Conservation (phyloP, 1,140 invertebrate genomes). For the Protaetia brevitarsis region DNA sequence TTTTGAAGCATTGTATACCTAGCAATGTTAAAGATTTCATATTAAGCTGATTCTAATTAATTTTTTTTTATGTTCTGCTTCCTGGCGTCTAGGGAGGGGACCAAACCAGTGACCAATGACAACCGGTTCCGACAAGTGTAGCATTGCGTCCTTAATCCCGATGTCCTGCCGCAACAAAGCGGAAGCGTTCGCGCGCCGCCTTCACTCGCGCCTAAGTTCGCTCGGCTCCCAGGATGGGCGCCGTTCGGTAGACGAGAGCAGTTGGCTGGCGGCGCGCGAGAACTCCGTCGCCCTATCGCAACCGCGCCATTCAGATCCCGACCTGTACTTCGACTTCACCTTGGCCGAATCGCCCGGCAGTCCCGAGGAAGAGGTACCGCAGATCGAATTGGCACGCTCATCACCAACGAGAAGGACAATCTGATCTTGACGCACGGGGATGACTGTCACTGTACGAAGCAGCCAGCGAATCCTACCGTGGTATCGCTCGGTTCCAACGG, state of each 20-base stretch:
- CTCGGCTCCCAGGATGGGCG: slow-evolving; percentile 54
- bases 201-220: slow-evolving; percentile 69
- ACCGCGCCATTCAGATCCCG: slow-evolving; percentile 55
- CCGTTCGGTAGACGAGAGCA: slow-evolving; percentile 47
- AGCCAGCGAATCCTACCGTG: not conserved
- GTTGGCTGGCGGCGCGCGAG: slow-evolving; percentile 48
- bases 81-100: not conserved
- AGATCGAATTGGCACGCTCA: slow-evolving; percentile 33
- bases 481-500: not conserved
- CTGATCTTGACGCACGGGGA: not conserved
- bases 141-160: slow-evolving; percentile 54
- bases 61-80: not conserved
- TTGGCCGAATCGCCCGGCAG: slow-evolving; percentile 62
- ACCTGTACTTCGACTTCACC: slow-evolving; percentile 59
- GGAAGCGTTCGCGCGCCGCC: slow-evolving; percentile 72
- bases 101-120: slow-evolving; percentile 26
- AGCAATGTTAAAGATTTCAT: no score
- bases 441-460: not conserved
- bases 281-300: slow-evolving; percentile 43
- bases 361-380: slow-evolving; percentile 57
- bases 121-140: slow-evolving; percentile 46
- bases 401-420: slow-evolving; percentile 35
- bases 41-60: no score
- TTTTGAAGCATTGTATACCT: no score
- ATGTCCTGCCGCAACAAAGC: slow-evolving; percentile 75